phyloP scores from a whole-genome alignment of 1,140 invertebrate species.

The Atta colombica region DNA sequence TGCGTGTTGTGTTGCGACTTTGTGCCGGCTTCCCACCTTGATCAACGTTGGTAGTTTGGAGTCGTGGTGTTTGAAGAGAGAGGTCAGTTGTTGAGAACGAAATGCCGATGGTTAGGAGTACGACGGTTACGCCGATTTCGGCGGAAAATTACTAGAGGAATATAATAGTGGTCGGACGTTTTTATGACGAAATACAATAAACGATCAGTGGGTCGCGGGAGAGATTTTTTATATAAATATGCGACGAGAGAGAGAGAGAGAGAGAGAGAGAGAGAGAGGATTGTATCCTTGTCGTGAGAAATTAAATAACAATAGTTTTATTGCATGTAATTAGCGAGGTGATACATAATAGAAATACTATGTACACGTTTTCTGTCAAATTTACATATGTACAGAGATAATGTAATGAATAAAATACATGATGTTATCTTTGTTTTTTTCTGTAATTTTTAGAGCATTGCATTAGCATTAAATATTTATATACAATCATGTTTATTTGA shows the following conservation, averaged over 20 bases:
- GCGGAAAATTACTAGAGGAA: not conserved
- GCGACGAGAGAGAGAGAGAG: not conserved
- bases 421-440: not conserved
- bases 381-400: not conserved
- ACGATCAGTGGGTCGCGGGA: not conserved
- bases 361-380: not conserved
- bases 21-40: slow-evolving; percentile 43
- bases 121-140: slow-evolving; percentile 24
- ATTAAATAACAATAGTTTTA: not conserved
- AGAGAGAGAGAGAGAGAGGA: not conserved
- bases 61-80: slow-evolving; percentile 26
- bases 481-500: not conserved
- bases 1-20: slow-evolving; percentile 48
- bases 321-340: not conserved
- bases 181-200: not conserved
- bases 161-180: not conserved
- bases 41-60: slow-evolving; percentile 34
- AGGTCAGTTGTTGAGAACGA: slow-evolving; percentile 25
- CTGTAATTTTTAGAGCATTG: not conserved
- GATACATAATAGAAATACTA: not conserved
- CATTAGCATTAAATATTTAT: not conserved
- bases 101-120: slow-evolving; percentile 1
- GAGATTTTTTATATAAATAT: slow-evolving; percentile 1
- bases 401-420: slow-evolving; percentile 2
- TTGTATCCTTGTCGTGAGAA: not conserved